Base-by-base conservation (phyloP, 2,797 vertebrate genomes). In the Fratercula arctica region DNA sequence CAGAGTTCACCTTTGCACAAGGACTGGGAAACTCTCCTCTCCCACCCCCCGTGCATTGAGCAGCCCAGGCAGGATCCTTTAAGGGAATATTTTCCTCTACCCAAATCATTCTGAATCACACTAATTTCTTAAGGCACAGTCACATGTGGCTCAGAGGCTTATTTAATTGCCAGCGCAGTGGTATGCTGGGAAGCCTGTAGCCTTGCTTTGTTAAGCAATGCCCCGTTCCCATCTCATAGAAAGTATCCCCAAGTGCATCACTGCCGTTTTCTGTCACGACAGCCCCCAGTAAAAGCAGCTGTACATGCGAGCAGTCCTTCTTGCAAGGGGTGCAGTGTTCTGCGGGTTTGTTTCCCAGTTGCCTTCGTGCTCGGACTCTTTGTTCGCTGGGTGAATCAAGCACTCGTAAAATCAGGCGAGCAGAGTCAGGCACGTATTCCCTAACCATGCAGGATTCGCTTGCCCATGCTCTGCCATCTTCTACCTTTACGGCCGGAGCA, bases 1-100 rank as follows among this genome's bases (percentile, higher is more conserved):
- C 85, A 95, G 77, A 96, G 85, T 96, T 96, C 93, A 96, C 95
- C 94, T 97, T 92, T 94, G 83, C 89, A 93, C 59, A 67, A 89
- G 91, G 79, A 84, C 93, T 93, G 89, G 73, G 92, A 93, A 95
- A 87, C 61, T 91, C 85, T 96, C 6, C 73, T 93, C 89, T 97
- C 91, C 89, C 89, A 90, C 90, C 45, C 76, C 91, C 56, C 29
- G 11, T 1, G 0, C 57, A 25, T 61, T 16, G 90, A 86, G 79
- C 39, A 96, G 54, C 39, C 64, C 60, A 59, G 84, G 90, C 87
- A 86, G 54, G 66, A 90, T 89, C 64, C 78, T 96, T 93, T 66
- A 75, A 95, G 73, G 79, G 90, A 91, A 79, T 92, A 90, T 94
- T 89, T 96, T 91, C 66, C 78, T 94, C 87, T 93, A 60, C 89